Evolutionary conservation across 2,888 invertebrate species (phyloP), one percentile per base, ranked within the genome.

Genomic region (Lepas anatifera): DNA sequence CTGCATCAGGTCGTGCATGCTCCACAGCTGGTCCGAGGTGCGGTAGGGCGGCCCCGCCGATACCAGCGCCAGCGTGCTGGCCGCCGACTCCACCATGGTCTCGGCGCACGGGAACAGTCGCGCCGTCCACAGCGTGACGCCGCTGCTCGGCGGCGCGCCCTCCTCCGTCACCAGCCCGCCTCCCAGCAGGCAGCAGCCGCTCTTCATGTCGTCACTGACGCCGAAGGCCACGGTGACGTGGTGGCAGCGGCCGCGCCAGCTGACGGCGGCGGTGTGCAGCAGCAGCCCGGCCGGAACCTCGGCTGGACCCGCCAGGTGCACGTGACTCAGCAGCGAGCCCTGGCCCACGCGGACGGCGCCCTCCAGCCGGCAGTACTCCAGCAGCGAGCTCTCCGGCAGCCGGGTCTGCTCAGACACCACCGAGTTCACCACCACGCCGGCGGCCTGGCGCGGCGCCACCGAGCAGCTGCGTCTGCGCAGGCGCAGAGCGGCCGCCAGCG

Each of bases 221-320:
- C 58, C 58, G 32, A 58, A 3, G 7, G 35, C 58, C 35, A 58
- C 32, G 18, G 58, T 25, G 32, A 58, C 58, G 58, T 58, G 35
- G 32, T 10, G 58, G 35, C 32, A 35, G 11, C 32, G 58, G 58
- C 58, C 58, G 32, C 58, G 58, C 58, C 22, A 32, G 22, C 32
- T 58, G 22, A 58, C 35, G 58, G 58, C 58, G 22, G 22, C 58
- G 22, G 58, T 35, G 58, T 58, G 58, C 58, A 58, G 58, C 58
- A 58, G 58, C 58, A 35, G 22, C 32, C 22, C 32, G 25, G 32
- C 32, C 32, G 58, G 58, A 32, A 35, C 22, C 18, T 22, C 22
- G 22, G 32, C 58, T 35, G 58, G 58, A 16, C 32, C 58, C 16
- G 2, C 58, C 35, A 58, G 13, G 35, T 58, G 58, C 3, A 25